Percentiles rank a stretch among this genome's conserved stretches.
Evolutionary conservation across 2,113 vertebrate genomes (phyloP).

Genomic region (Ammospiza caudacuta): DNA sequence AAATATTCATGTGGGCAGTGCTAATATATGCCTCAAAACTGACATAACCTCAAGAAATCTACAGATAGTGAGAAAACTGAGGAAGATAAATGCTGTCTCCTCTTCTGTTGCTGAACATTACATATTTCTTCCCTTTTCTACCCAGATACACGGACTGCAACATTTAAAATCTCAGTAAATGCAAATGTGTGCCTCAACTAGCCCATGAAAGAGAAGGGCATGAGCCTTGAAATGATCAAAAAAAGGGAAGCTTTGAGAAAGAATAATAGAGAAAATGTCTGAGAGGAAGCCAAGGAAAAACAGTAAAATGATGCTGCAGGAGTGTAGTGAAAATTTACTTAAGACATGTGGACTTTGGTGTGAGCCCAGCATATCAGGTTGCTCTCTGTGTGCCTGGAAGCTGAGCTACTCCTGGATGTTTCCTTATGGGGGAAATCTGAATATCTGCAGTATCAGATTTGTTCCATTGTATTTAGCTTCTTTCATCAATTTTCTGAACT

Average conservation of each 20-base stretch:
- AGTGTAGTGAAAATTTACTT: neutral
- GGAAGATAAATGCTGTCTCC: neutral
- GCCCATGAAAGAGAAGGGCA: neutral
- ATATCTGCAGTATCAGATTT: neutral
- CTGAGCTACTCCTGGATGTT: fast-evolving
- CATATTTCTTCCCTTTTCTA: neutral
- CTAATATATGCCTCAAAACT: neutral
- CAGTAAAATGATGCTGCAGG: neutral
- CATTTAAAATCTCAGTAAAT: neutral
- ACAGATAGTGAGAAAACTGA: neutral
- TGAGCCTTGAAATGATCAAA: neutral
- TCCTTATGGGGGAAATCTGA: fast-evolving
- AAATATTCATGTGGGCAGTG: neutral
- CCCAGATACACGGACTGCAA: fast-evolving
- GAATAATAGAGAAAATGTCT: neutral
- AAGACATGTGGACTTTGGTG: neutral
- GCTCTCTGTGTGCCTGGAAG: fast-evolving
- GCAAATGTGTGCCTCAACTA: neutral
- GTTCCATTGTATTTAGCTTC: neutral
- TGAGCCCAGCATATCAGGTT: fast-evolving
- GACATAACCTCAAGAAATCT: neutral
- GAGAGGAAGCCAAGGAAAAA: neutral
- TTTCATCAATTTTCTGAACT: neutral
- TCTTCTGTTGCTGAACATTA: neutral
- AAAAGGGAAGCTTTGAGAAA: neutral